Evolutionary conservation across 2,113 vertebrate species (phyloP).

Genomic region (Chaetops frenatus): DNA sequence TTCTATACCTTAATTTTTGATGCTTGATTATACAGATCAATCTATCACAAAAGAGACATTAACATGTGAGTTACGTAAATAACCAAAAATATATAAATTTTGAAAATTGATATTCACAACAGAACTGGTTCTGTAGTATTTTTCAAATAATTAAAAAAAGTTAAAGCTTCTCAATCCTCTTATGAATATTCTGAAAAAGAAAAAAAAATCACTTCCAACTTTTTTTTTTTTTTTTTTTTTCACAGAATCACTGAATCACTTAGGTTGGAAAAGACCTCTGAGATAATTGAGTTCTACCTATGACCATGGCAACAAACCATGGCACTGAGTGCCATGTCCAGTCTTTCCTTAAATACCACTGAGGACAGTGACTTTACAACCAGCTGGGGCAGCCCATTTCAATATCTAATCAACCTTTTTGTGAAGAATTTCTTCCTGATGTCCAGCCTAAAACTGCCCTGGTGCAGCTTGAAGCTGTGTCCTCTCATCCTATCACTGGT

Average conservation of each 20-base stretch:
- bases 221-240: not conserved
- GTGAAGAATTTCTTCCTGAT: not conserved
- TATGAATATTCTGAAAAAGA: not conserved
- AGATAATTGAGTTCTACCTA: rapidly evolving
- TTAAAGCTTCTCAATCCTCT: not conserved
- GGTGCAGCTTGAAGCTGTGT: not conserved
- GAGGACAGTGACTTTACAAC: not conserved
- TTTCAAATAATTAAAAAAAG: not conserved
- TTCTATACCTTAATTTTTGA: not conserved
- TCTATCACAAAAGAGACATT: not conserved
- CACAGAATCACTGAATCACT: not conserved
- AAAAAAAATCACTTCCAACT: not conserved
- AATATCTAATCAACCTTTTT: not conserved
- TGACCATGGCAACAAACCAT: not conserved
- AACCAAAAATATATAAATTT: not conserved
- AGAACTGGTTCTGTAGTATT: not conserved
- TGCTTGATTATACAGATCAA: not conserved
- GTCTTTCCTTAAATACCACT: not conserved
- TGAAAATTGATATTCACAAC: not conserved
- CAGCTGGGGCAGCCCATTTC: not conserved
- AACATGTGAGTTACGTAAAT: not conserved
- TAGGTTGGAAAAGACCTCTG: not conserved
- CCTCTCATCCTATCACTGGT: not conserved
- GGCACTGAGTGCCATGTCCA: not conserved
- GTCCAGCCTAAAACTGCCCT: not conserved